phyloP scores from a whole-genome alignment of 2,113 vertebrate species.

The Desmodus rotundus region DNA sequence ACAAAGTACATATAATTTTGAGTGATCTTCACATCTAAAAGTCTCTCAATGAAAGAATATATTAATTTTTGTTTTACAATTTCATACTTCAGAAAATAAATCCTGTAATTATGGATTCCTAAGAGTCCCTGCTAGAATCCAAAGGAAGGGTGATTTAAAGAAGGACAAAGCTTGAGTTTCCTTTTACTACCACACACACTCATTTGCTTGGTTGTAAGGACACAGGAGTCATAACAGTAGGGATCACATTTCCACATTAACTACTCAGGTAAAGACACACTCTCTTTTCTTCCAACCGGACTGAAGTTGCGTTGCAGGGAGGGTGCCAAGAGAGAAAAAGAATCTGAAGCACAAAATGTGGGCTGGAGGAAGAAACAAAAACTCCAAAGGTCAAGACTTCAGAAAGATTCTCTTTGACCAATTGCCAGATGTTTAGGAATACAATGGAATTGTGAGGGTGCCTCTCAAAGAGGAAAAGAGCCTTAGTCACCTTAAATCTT shows the following conservation, averaged over 20 bases:
- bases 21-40: not conserved
- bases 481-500: not conserved
- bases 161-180: not conserved
- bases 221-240: not conserved
- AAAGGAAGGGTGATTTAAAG: conserved; percentile 26
- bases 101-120: not conserved
- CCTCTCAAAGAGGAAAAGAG: not conserved
- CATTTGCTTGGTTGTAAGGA: conserved; percentile 19
- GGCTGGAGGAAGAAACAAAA: not conserved
- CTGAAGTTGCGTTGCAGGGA: not conserved
- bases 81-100: conserved; percentile 19
- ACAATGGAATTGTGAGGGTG: not conserved
- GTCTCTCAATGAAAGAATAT: not conserved
- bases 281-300: not conserved
- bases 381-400: not conserved
- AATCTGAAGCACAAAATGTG: not conserved
- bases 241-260: not conserved
- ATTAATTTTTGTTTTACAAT: not conserved
- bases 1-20: not conserved
- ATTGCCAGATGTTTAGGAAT: not conserved
- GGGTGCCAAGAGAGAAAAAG: not conserved
- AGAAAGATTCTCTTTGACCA: not conserved
- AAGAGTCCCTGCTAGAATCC: not conserved
- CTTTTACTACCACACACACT: not conserved
- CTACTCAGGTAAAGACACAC: not conserved